Conservation (phyloP, 2,888 invertebrate genomes). For the Tipula lateralis region DNA sequence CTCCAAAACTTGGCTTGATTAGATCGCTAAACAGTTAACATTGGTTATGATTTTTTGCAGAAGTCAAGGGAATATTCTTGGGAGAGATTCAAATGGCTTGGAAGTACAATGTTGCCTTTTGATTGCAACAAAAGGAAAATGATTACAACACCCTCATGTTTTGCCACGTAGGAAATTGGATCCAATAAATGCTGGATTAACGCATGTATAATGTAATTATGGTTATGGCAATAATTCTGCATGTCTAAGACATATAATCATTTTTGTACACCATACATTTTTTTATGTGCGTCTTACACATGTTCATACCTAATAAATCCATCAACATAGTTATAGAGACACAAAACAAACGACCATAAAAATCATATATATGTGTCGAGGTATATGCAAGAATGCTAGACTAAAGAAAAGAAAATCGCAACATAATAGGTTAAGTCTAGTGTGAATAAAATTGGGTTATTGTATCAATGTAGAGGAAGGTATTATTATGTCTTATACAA, state of each 20-base stretch:
- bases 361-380: background rate
- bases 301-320: background rate
- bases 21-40: no score
- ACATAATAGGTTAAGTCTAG: slow-evolving; percentile 11
- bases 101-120: no score
- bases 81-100: no score
- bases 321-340: background rate
- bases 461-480: background rate
- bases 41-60: no score
- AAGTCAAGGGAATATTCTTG: no score
- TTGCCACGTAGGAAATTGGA: no score
- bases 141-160: no score
- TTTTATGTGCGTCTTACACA: background rate
- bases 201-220: background rate
- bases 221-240: background rate
- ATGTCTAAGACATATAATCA: background rate
- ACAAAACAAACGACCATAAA: background rate
- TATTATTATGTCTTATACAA: background rate
- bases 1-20: no score
- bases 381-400: background rate
- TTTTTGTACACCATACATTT: background rate
- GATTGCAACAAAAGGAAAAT: no score
- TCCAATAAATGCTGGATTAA: no score
- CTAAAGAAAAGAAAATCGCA: background rate
- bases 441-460: background rate